These are phyloP conservation scores for Synanthedon andrenaeformis DNA, from an alignment of 2,888 invertebrate genomes.

Conservation along the genomic window DNA sequence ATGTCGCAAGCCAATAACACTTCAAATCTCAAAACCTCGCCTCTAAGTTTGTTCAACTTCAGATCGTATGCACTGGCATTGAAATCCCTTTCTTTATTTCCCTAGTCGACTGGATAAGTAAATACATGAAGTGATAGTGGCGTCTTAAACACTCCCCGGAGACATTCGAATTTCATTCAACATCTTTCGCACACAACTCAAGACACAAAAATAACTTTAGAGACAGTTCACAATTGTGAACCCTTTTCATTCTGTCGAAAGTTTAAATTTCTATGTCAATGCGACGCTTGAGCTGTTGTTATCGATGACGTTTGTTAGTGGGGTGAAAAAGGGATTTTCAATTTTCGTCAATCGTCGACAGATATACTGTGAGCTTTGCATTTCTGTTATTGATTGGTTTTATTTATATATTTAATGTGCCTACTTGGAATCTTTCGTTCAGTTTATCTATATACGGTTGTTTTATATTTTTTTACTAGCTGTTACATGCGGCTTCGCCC, in stretches of 20 bases:
- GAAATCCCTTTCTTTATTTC: slow-evolving; percentile 10
- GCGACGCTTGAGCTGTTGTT: neutral
- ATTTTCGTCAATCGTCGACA: too few relatives aligned
- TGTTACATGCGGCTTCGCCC: too few relatives aligned
- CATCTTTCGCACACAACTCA: neutral
- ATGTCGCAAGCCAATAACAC: neutral
- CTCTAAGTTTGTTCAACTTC: neutral
- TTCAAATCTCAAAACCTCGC: neutral
- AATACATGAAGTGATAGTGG: slow-evolving; percentile 8
- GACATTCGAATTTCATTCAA: neutral
- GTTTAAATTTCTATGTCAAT: neutral
- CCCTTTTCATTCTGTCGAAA: neutral
- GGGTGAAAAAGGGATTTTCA: neutral
- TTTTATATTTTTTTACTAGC: too few relatives aligned
- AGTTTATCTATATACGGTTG: too few relatives aligned
- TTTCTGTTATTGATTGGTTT: too few relatives aligned
- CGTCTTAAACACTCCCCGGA: slow-evolving; percentile 5
- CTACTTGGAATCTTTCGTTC: too few relatives aligned
- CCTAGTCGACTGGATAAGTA: slow-evolving; percentile 11
- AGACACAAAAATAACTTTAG: slow-evolving; percentile 1
- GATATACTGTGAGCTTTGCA: too few relatives aligned
- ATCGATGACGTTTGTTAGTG: neutral
- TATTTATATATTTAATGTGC: too few relatives aligned
- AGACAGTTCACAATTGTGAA: neutral
- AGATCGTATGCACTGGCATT: neutral